A percentile compares a stretch with the other conserved stretches of the same genome.
phyloP scores from a whole-genome alignment of 2,113 vertebrate species.

The Muntiacus reevesi region DNA sequence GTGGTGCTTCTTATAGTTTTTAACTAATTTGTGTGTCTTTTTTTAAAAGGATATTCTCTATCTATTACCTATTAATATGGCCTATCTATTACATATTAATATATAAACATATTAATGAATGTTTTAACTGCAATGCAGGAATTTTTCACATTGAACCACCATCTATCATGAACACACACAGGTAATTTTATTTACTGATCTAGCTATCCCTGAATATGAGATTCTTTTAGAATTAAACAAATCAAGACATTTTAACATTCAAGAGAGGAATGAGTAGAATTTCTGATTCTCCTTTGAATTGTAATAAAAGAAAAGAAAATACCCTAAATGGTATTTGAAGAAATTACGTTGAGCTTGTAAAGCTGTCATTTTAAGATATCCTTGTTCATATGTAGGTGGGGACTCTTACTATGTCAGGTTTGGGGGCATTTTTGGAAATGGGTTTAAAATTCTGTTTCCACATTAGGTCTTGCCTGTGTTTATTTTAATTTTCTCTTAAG shows the following conservation, averaged over 20 bases:
- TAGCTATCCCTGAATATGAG: not conserved
- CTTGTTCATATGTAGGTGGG: not conserved
- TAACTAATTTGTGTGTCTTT: not conserved
- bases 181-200: not conserved
- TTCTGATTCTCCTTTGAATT: slow-evolving; percentile 4
- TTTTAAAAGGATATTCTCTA: not conserved
- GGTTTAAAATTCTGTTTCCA: not conserved
- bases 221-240: not conserved
- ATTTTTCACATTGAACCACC: not conserved
- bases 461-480: not conserved
- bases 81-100: not conserved
- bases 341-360: slow-evolving; percentile 3
- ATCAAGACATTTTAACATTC: not conserved
- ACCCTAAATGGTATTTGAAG: no score
- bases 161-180: not conserved
- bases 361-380: not conserved
- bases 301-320: not conserved
- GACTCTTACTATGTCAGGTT: not conserved
- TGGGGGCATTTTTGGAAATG: not conserved
- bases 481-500: not conserved
- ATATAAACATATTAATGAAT: not conserved
- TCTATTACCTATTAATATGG: not conserved
- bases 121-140: not conserved
- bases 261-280: not conserved
- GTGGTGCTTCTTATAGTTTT: not conserved